Evolutionary conservation across 2,113 vertebrate species (phyloP).

Genomic region (Canis aureus): DNA sequence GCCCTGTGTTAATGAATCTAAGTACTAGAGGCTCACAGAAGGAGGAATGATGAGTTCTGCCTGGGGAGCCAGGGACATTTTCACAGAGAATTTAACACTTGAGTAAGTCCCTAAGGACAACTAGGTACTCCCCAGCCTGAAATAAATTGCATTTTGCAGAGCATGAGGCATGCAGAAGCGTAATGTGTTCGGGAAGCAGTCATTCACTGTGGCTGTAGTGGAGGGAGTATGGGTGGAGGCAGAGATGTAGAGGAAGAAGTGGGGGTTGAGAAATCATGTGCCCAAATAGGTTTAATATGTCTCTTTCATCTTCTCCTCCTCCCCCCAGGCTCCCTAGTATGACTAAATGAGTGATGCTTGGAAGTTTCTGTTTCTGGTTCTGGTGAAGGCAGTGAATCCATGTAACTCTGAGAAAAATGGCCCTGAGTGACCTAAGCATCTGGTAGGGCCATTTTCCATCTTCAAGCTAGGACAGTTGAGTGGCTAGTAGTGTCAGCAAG

Average conservation of each 20-base stretch:
- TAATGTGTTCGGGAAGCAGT: background rate
- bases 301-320: conserved; percentile 61
- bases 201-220: background rate
- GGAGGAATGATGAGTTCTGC: background rate
- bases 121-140: background rate
- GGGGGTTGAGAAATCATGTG: conserved; percentile 44
- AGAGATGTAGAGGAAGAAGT: background rate
- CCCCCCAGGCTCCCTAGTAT: conserved; percentile 22
- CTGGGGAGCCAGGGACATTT: background rate
- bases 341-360: conserved; percentile 58
- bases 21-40: accelerated
- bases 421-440: conserved; percentile 33
- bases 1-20: background rate
- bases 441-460: conserved; percentile 8
- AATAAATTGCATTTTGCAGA: background rate
- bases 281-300: conserved; percentile 66
- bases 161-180: background rate
- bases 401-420: background rate
- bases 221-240: background rate
- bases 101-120: background rate
- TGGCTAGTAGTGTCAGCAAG: conserved; percentile 30
- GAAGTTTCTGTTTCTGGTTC: conserved; percentile 25
- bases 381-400: background rate
- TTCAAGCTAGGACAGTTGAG: background rate
- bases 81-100: conserved; percentile 20